Evolutionary conservation across 1,140 invertebrate species (phyloP).

Genomic region (Zophobas atratus): DNA sequence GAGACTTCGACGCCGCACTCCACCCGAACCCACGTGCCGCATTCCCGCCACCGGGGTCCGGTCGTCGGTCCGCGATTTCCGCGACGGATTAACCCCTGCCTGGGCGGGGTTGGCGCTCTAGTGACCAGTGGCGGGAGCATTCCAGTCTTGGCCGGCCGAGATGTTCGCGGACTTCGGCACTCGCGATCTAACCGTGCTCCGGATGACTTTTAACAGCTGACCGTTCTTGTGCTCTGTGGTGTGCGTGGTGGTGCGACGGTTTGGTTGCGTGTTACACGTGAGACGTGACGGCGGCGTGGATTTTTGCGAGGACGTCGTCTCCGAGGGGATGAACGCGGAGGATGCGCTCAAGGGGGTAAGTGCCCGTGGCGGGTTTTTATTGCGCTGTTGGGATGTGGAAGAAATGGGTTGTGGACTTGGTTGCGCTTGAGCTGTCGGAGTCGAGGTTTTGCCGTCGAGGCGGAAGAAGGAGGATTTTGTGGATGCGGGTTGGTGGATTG

Average conservation of each 20-base stretch:
- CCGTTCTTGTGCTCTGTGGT: not conserved
- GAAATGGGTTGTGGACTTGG: no score
- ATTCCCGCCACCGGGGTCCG: not conserved
- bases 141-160: slow-evolving; percentile 51
- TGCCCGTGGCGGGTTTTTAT: no score
- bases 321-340: no score
- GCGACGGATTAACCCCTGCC: slow-evolving; percentile 21
- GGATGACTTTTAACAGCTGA: slow-evolving; percentile 47
- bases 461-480: no score
- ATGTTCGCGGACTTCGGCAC: slow-evolving; percentile 52
- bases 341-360: no score
- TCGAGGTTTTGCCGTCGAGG: no score
- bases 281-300: slow-evolving; percentile 22
- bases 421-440: no score
- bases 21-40: no score
- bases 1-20: no score
- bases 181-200: slow-evolving; percentile 56
- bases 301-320: not conserved
- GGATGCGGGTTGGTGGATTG: no score
- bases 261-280: slow-evolving; percentile 26
- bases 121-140: slow-evolving; percentile 56
- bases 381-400: no score
- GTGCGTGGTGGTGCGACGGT: slow-evolving; percentile 2
- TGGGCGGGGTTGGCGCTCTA: slow-evolving; percentile 49
- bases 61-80: not conserved